phyloP scores from a whole-genome alignment of 2,888 invertebrate genomes.

The Congeria kusceri region DNA sequence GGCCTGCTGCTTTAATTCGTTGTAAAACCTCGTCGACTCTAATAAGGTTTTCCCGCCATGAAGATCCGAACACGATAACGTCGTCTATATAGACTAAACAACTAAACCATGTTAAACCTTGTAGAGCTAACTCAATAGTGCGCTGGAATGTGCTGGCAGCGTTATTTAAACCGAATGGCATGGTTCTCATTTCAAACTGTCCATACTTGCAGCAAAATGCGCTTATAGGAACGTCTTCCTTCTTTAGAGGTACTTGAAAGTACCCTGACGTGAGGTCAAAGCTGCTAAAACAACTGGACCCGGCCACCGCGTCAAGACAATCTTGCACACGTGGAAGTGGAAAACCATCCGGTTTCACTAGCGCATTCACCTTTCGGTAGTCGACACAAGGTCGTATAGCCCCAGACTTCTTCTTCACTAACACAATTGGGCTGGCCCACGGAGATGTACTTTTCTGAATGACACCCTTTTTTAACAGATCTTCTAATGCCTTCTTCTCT shows the following conservation, averaged over 20 bases:
- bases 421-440: conserved; percentile 31
- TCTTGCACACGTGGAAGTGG: conserved; percentile 10
- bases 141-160: neutral
- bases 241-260: conserved; percentile 6
- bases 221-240: conserved; percentile 4
- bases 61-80: conserved; percentile 27
- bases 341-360: too few relatives aligned
- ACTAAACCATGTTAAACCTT: conserved; percentile 17
- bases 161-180: conserved; percentile 16
- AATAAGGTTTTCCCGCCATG: neutral
- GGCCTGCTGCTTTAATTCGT: conserved; percentile 11
- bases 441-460: conserved; percentile 32
- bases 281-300: neutral
- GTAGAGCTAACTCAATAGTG: conserved; percentile 17
- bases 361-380: conserved; percentile 11
- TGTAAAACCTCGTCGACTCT: conserved; percentile 20
- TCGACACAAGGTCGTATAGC: too few relatives aligned
- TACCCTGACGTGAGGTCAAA: neutral
- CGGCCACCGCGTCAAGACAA: conserved; percentile 10
- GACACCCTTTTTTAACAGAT: conserved; percentile 28
- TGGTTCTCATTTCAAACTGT: neutral
- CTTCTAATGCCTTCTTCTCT: conserved; percentile 46
- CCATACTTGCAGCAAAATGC: conserved; percentile 18
- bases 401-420: conserved; percentile 21
- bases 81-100: conserved; percentile 37